These are phyloP conservation scores for Amblyopsis rosae DNA, from an alignment of 2,113 vertebrate genomes.

Conservation along the genomic window DNA sequence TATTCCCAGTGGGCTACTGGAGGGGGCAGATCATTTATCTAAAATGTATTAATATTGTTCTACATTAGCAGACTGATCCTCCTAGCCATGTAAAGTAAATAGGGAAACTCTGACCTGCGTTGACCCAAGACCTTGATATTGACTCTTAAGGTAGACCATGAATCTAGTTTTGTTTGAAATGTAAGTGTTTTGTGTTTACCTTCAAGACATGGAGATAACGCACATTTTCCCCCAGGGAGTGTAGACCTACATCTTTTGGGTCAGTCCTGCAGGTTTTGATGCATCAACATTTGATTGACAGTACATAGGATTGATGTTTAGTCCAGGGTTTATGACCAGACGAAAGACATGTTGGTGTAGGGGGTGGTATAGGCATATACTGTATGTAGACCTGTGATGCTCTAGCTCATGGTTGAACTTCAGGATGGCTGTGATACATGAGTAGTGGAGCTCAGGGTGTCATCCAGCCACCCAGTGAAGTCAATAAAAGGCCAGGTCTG, in stretches of 20 bases:
- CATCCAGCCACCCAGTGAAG: constrained; percentile 39
- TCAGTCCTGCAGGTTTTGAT: constrained; percentile 17
- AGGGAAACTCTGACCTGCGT: constrained; percentile 40
- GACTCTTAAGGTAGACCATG: constrained; percentile 15
- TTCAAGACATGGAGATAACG: not conserved
- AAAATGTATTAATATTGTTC: constrained; percentile 66
- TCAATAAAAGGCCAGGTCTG: constrained; percentile 57
- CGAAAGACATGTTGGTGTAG: constrained; percentile 22
- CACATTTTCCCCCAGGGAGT: not conserved
- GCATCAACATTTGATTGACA: constrained; percentile 47
- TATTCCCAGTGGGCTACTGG: constrained; percentile 60
- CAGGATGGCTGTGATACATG: constrained; percentile 37
- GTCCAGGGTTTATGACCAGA: constrained; percentile 15
- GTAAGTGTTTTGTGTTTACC: constrained; percentile 26
- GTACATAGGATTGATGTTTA: constrained; percentile 20
- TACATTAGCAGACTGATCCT: constrained; percentile 32
- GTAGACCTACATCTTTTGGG: constrained; percentile 1
- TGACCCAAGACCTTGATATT: constrained; percentile 38
- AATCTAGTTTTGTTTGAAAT: constrained; percentile 29
- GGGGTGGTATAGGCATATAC: constrained; percentile 17
- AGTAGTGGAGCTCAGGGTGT: constrained; percentile 22
- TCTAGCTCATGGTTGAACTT: constrained; percentile 37
- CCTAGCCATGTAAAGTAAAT: constrained; percentile 36
- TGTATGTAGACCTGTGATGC: constrained; percentile 23
- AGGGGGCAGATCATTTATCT: constrained; percentile 74